phyloP scores from a whole-genome alignment of 2,888 invertebrate genomes.

The Thereva nobilitata region DNA sequence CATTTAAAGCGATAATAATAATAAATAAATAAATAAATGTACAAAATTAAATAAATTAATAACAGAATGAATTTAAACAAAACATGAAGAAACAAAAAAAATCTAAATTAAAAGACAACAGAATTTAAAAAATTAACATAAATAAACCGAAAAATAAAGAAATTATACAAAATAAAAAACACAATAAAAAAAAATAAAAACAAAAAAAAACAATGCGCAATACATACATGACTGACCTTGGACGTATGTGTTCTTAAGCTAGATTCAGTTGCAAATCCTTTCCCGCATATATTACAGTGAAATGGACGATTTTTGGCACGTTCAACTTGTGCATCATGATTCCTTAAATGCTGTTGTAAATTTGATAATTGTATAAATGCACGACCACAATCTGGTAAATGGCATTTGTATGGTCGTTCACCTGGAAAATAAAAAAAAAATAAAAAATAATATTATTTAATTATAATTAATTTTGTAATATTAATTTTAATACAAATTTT shows the following conservation, averaged over 20 bases:
- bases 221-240: constrained; percentile 79
- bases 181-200: constrained; percentile 32
- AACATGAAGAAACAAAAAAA: constrained; percentile 1
- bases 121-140: background rate
- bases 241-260: constrained; percentile 93
- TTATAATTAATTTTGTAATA: background rate
- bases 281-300: constrained; percentile 95
- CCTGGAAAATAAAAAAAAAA: constrained; percentile 67
- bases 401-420: constrained; percentile 96
- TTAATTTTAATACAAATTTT: constrained; percentile 35
- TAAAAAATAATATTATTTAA: constrained; percentile 45
- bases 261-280: constrained; percentile 95
- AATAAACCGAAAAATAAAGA: constrained; percentile 12
- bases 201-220: constrained; percentile 31
- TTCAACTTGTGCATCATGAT: constrained; percentile 95
- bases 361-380: constrained; percentile 97
- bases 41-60: constrained; percentile 12
- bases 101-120: background rate
- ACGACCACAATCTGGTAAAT: constrained; percentile 91
- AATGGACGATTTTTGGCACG: constrained; percentile 93
- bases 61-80: background rate
- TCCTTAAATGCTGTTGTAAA: constrained; percentile 92
- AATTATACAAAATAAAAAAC: constrained; percentile 21
- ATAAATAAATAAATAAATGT: constrained; percentile 4
- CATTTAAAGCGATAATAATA: constrained; percentile 18